Base-by-base conservation (phyloP, 2,797 vertebrate genomes). In the Tokudaia muenninki region DNA sequence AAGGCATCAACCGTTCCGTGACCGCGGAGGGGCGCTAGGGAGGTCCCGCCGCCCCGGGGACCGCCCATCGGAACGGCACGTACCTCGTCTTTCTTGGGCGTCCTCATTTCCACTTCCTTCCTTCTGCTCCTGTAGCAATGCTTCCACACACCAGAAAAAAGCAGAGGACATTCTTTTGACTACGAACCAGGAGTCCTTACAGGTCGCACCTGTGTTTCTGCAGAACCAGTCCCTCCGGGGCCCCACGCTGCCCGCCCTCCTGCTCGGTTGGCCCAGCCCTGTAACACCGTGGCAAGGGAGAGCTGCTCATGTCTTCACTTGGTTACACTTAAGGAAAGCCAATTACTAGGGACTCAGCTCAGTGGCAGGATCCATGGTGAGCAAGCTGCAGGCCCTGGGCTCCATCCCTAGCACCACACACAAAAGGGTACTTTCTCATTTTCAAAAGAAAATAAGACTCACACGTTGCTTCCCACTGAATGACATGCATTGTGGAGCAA, bases 71-170 rank as follows among this genome's bases (percentile, higher is more conserved):
- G 11, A 19, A 14, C 0, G 4, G 67, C 34, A 31, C 16, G 17
- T 50, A 97, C 94, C 94, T 95, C 98, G 99, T 98, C 98, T 99
- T 34, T 99, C 99, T 93, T 98, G 99, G 6, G 97, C 17, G 0
- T 99, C 99, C 41, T 98, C 98, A n/a, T 94, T 98, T 89, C 92
- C 97, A 41, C 94, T 96, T 96, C 97, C 95, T 2, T 98, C 96
- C 97, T 83, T 98, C 75, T 98, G 98, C 93, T 98, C 98, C 34
- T 97, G 98, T 2, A 14, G 67, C 7, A 63, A 87, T 63, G 95
- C 87, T 97, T 99, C 98, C 99, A 95, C 94, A 77, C 34, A 84
- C 81, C 84, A 41, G 16, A 70, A 6, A 87, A 93, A 96, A 83
- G 96, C 44, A 41, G 88, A 91, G 65, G 89, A 93, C 41, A 87